Evolutionary conservation across 2,888 invertebrate genomes (phyloP), one percentile per base, ranked within the genome.

Genomic region (Apantesis nais): DNA sequence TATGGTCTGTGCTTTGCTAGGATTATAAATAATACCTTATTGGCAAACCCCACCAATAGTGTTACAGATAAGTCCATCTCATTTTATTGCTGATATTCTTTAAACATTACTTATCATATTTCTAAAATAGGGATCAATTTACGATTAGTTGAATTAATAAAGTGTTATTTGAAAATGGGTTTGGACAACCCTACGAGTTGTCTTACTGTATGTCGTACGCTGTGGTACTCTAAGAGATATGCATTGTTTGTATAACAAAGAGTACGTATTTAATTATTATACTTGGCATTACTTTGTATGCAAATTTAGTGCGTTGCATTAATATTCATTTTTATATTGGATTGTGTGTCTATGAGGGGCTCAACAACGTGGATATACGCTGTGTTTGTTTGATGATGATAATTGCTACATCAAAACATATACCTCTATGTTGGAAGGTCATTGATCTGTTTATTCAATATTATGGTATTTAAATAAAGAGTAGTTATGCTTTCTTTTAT

Each of bases 251-350:
- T 73, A 70, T 68, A 78, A 82, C 83, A 82, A 82, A 87, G 77
- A 77, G 76, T 71, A 70, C 73, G 69, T 78, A 79, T 79, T 80
- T 84, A 81, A 84, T 84, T 81, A 84, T 82, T 83, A 79, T 78
- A 80, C 76, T 66, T 79, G 72, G 74, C 75, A 78, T 73, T 80
- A 86, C 86, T 86, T 86, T 86, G 85, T 86, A 85, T 87, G 85
- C 78, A 79, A 87, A 87, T 83, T 68, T 12, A 77, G 73, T 74
- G 70, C 67, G 75, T 76, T 75, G 71, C 76, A 82, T 87, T 80
- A 85, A 85, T 85, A 83, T 82, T 85, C 82, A 83, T 83, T 77
- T 77, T 74, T 76, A 77, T 72, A 70, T 74, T 76, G 69, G 66
- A 70, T 72, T 67, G 68, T 72, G 72, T 73, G 75, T 44, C 71